Percentiles rank a stretch among this genome's conserved stretches.
Evolutionary conservation across 2,797 vertebrate species (phyloP).

Genomic region (Arrhamphus sclerolepis): DNA sequence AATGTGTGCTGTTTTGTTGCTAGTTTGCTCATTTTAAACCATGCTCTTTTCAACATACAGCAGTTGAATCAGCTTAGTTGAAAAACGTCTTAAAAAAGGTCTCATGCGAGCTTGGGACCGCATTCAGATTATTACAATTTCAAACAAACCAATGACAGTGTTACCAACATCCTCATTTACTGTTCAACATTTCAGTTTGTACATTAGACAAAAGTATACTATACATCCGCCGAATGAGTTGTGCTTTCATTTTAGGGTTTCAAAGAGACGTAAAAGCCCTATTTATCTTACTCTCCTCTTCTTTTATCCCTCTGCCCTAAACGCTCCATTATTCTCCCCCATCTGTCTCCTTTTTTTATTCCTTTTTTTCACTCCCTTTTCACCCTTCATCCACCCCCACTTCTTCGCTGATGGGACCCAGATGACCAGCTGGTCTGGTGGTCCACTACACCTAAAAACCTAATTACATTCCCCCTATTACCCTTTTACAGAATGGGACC

Average conservation of each 20-base stretch:
- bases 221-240: background rate
- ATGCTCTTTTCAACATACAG: too few relatives aligned
- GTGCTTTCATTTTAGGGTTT: conserved; percentile 55
- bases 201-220: conserved; percentile 7
- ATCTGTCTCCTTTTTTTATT: conserved; percentile 58
- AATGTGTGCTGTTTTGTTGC: background rate
- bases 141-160: conserved; percentile 12
- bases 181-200: background rate
- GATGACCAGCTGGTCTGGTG: conserved; percentile 60
- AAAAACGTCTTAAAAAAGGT: too few relatives aligned
- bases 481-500: background rate
- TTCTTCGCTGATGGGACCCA: conserved; percentile 65
- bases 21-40: too few relatives aligned
- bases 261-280: conserved; percentile 31
- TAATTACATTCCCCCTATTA: conserved; percentile 5
- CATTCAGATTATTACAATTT: background rate
- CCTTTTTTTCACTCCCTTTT: conserved; percentile 15
- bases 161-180: conserved; percentile 17
- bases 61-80: too few relatives aligned
- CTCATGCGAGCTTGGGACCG: too few relatives aligned
- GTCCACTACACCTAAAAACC: conserved; percentile 38
- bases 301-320: conserved; percentile 46
- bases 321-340: conserved; percentile 47
- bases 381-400: conserved; percentile 13
- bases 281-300: conserved; percentile 61